These are phyloP conservation scores for Upupa epops DNA, from an alignment of 2,113 vertebrate genomes.

Conservation along the genomic window DNA sequence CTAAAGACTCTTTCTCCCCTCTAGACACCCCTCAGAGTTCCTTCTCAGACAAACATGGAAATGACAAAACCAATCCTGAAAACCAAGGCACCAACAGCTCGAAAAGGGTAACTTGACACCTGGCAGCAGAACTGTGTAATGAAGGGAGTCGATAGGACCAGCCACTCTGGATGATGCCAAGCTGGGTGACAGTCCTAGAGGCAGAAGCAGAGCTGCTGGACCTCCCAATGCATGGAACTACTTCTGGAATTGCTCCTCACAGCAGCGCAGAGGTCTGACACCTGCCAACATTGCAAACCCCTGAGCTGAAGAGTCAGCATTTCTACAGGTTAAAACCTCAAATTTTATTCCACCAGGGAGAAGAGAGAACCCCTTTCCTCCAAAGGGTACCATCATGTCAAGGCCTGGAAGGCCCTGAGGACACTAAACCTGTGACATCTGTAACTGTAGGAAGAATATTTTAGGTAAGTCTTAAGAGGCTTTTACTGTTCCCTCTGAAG, in stretches of 20 bases:
- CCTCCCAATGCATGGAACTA: accelerated
- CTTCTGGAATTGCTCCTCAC: not conserved
- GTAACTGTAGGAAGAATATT: not conserved
- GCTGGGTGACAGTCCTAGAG: not conserved
- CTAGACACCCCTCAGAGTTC: not conserved
- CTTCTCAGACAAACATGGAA: not conserved
- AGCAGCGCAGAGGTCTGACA: not conserved
- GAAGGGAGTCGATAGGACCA: accelerated
- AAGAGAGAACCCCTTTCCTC: not conserved
- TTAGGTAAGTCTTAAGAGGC: not conserved
- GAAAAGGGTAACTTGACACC: not conserved
- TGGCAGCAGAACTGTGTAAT: accelerated
- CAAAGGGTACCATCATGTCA: not conserved
- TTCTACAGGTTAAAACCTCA: not conserved
- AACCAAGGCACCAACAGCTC: not conserved
- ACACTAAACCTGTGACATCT: not conserved
- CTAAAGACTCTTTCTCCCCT: not conserved
- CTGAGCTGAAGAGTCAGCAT: not conserved
- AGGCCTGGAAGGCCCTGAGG: not conserved
- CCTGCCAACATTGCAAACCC: not conserved
- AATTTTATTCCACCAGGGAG: not conserved
- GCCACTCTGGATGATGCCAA: not conserved
- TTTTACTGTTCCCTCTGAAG: conserved; percentile 25
- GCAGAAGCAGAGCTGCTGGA: not conserved
- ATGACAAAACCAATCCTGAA: not conserved